phyloP scores from a whole-genome alignment of 2,797 vertebrate species.

The Hephaestus fuliginosus region DNA sequence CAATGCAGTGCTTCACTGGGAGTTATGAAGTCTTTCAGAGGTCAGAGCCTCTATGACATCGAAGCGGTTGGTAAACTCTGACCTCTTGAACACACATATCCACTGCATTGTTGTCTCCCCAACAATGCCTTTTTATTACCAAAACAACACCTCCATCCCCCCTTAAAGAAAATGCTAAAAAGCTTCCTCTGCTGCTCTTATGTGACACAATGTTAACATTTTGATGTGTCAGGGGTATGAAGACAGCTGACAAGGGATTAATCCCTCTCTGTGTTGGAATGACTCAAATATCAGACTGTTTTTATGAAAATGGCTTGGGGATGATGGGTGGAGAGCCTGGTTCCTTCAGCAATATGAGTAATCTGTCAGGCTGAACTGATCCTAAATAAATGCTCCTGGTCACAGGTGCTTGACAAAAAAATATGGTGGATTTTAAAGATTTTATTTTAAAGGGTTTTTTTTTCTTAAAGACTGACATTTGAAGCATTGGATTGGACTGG shows the following conservation, averaged over 20 bases:
- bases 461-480: background rate
- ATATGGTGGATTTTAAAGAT: background rate
- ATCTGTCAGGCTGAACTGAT: slow-evolving; percentile 27
- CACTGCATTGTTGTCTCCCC: background rate
- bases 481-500: background rate
- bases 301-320: background rate
- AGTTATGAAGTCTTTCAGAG: background rate
- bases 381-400: slow-evolving; percentile 7
- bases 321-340: background rate
- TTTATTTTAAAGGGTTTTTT: background rate
- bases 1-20: background rate
- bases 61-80: background rate
- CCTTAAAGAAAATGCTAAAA: background rate
- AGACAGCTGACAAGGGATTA: background rate
- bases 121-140: slow-evolving; percentile 21
- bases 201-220: background rate
- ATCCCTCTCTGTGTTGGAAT: background rate
- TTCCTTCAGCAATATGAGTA: background rate
- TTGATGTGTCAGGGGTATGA: background rate
- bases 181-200: background rate
- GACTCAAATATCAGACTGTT: slow-evolving; percentile 1
- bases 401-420: background rate
- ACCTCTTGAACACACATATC: slow-evolving; percentile 8
- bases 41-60: background rate
- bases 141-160: slow-evolving; percentile 2